These are phyloP conservation scores for Megaptera novaeangliae DNA, from an alignment of 2,113 vertebrate genomes.

Conservation along the genomic window DNA sequence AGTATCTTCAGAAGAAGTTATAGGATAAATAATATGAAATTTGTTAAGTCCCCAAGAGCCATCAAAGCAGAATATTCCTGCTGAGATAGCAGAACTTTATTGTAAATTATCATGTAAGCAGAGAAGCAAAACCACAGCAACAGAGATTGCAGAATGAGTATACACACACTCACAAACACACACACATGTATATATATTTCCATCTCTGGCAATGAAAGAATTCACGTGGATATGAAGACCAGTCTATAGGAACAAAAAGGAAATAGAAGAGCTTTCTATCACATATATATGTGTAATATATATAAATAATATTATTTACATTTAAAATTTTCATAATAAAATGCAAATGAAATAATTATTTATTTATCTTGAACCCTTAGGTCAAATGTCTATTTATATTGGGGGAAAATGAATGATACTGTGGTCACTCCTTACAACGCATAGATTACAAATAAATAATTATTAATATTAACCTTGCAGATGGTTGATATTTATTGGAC, in stretches of 20 bases:
- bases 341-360: background rate
- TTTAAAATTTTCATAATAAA: background rate
- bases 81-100: background rate
- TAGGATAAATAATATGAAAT: background rate
- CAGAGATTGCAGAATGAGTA: accelerated
- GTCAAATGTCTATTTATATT: background rate
- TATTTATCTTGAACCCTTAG: background rate
- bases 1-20: background rate
- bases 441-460: accelerated
- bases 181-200: background rate
- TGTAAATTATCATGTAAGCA: background rate
- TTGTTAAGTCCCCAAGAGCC: background rate
- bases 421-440: accelerated
- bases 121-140: background rate
- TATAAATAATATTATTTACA: background rate
- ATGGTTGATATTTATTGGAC: accelerated
- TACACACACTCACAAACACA: too few relatives aligned
- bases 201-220: background rate
- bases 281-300: background rate
- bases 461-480: background rate
- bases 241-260: background rate
- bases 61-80: background rate
- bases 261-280: background rate
- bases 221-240: background rate
- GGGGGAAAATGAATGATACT: background rate